phyloP scores from a whole-genome alignment of 2,797 vertebrate species.

The Acanthornis magna region DNA sequence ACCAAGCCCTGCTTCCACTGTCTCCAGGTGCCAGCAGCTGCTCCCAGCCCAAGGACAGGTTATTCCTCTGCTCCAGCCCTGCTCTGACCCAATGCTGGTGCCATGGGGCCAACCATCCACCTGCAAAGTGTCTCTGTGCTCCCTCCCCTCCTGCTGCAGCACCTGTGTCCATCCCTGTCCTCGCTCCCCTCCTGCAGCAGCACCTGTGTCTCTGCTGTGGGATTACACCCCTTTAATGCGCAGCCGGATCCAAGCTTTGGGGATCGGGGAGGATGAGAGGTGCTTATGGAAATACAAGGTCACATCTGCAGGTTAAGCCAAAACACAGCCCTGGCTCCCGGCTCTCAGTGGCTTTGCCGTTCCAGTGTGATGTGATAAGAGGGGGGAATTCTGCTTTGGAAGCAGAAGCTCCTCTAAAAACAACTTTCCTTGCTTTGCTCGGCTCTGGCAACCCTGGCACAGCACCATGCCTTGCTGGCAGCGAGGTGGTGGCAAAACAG shows the following conservation, averaged over 20 bases:
- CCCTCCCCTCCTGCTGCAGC: neutral
- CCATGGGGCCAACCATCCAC: neutral
- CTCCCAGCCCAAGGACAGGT: neutral
- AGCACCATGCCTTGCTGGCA: rapidly evolving
- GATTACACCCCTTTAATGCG: neutral
- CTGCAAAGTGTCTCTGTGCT: neutral
- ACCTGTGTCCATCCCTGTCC: neutral
- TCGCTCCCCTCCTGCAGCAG: neutral
- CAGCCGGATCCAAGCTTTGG: neutral
- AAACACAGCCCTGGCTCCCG: neutral
- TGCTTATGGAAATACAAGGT: neutral
- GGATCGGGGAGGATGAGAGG: neutral
- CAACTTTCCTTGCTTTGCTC: neutral
- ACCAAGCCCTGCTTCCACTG: rapidly evolving
- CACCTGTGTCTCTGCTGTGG: neutral
- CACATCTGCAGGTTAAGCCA: neutral
- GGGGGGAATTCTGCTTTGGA: neutral
- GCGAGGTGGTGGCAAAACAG: neutral
- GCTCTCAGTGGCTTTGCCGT: neutral
- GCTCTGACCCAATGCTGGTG: neutral
- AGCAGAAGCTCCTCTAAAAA: neutral
- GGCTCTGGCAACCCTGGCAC: neutral
- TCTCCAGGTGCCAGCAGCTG: neutral
- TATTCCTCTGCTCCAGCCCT: neutral
- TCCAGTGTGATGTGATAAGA: neutral